Evolutionary conservation across 2,113 vertebrate genomes (phyloP).

Genomic region (Strigops habroptila): DNA sequence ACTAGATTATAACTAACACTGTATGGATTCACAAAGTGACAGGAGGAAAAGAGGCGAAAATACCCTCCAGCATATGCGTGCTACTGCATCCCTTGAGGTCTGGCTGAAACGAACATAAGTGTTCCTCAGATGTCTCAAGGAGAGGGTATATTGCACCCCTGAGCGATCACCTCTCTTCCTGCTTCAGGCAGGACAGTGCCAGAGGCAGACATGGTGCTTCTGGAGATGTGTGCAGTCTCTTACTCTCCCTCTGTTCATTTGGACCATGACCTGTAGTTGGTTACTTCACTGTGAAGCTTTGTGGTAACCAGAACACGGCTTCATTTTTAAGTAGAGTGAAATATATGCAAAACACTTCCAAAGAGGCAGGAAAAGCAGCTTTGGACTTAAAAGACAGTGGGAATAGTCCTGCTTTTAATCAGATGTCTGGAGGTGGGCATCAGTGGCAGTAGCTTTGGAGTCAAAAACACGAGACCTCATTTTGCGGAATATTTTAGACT

Average conservation of each 20-base stretch:
- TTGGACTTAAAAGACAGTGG: background rate
- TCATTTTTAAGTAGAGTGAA: background rate
- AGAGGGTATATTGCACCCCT: background rate
- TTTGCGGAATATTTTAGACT: background rate
- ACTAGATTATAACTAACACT: background rate
- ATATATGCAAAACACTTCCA: background rate
- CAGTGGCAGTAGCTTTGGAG: background rate
- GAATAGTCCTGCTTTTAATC: background rate
- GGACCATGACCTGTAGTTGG: background rate
- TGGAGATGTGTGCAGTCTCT: background rate
- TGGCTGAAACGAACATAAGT: background rate
- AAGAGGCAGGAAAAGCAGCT: background rate
- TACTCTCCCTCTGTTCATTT: background rate
- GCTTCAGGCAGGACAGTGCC: background rate
- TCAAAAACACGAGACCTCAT: background rate
- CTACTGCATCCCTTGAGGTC: background rate
- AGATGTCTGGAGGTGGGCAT: background rate
- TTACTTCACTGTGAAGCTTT: background rate
- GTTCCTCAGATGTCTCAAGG: background rate
- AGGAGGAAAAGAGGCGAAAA: background rate
- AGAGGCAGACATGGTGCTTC: background rate
- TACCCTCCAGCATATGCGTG: background rate
- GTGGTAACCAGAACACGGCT: background rate
- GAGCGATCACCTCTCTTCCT: background rate
- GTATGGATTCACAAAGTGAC: background rate